These are phyloP conservation scores for Anarsia innoxiella DNA, from an alignment of 2,888 invertebrate species.

Conservation along the genomic window DNA sequence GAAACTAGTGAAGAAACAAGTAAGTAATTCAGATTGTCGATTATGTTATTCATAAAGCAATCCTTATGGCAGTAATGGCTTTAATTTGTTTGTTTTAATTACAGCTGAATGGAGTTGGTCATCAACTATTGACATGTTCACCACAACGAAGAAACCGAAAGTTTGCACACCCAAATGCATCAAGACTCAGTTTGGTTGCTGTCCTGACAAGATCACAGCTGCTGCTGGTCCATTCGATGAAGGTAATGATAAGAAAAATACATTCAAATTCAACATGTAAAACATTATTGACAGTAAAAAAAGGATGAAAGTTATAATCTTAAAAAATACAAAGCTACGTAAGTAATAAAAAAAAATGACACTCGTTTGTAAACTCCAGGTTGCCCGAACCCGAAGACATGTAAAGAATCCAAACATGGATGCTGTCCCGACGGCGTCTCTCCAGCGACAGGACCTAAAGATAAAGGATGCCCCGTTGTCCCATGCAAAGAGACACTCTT, in stretches of 20 bases:
- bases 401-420: conserved; percentile 83
- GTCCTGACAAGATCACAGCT: conserved; percentile 83
- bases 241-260: too few relatives aligned
- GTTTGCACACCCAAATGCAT: conserved; percentile 74
- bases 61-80: background rate
- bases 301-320: too few relatives aligned
- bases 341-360: too few relatives aligned
- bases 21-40: too few relatives aligned
- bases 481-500: conserved; percentile 86
- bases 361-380: too few relatives aligned
- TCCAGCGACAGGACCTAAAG: conserved; percentile 80
- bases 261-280: too few relatives aligned
- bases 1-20: conserved; percentile 22
- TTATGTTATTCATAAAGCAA: background rate
- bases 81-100: too few relatives aligned
- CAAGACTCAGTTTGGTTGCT: conserved; percentile 85
- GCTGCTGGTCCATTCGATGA: conserved; percentile 89
- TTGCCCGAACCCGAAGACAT: conserved; percentile 83
- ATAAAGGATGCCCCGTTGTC: conserved; percentile 84
- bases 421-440: conserved; percentile 91
- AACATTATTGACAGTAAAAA: too few relatives aligned
- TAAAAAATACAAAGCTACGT: too few relatives aligned
- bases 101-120: conserved; percentile 71
- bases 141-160: conserved; percentile 70
- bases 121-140: conserved; percentile 67